Evolutionary conservation across 2,797 vertebrate species (phyloP).

Genomic region (Macrochelys suwanniensis): DNA sequence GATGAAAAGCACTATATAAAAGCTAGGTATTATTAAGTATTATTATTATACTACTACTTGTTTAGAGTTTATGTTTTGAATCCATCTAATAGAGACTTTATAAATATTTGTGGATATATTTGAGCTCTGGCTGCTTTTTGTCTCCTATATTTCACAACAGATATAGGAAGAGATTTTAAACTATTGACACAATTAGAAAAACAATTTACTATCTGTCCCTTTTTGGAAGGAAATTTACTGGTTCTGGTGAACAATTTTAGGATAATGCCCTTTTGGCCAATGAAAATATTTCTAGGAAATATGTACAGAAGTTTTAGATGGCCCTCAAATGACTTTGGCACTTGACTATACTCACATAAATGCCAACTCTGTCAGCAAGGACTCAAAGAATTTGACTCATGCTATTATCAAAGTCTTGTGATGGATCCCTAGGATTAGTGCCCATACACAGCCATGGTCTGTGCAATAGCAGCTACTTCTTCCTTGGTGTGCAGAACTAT

Average conservation of each 20-base stretch:
- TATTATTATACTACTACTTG: neutral
- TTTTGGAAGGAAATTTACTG: neutral
- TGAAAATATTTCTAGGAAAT: neutral
- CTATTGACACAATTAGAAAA: neutral
- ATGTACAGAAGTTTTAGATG: neutral
- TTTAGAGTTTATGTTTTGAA: neutral
- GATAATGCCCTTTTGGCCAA: neutral
- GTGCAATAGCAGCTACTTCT: neutral
- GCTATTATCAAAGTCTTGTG: neutral
- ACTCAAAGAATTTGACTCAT: neutral
- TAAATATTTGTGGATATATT: neutral
- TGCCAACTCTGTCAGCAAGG: neutral
- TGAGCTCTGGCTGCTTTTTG: neutral
- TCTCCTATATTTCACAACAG: neutral
- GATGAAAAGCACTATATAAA: neutral
- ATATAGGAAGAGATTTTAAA: neutral
- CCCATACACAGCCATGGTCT: neutral
- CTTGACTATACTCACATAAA: neutral
- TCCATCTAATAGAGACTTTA: neutral
- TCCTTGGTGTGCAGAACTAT: neutral
- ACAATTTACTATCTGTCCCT: neutral
- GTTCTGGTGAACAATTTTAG: neutral
- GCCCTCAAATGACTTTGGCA: neutral
- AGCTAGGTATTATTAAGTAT: neutral
- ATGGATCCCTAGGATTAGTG: neutral